Evolutionary conservation across 1,140 invertebrate species (phyloP), one percentile per base, ranked within the genome.

Genomic region (Eumaeus atala): DNA sequence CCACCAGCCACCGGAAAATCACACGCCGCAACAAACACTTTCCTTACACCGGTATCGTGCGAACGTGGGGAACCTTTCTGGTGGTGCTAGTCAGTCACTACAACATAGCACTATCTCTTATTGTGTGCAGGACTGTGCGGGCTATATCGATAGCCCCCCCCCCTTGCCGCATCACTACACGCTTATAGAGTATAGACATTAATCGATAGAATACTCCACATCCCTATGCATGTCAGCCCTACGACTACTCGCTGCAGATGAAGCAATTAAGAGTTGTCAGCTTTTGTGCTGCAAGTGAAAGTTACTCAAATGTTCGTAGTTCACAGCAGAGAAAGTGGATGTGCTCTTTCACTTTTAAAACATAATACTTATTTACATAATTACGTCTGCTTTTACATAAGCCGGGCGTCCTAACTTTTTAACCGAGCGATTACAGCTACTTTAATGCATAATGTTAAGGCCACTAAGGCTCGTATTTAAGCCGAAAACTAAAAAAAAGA

Each of bases 261-360:
- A 40, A 40, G 38, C 14, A 14, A 40, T 40, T 40, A 40, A 44
- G 14, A 17, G 17, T 17, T 16, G 40, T 44, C 12, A 37, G n/a
- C 11, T 10, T 9, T 44, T 44, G 40, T 44, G 8, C 16, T 16
- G 21, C 6, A 2, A 44, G 40, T 44, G 40, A 44, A 44, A 44
- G 40, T 16, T 17, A 16, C 17, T 44, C 17, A 44, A 44, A 44
- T 17, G 12, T 44, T 12, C 16, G 17, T 9, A 44, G 40, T 44
- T 44, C 40, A 9, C 40, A 18, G 16, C 40, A 9, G 40, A 44
- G 40, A 44, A 44, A 44, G 40, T 16, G 9, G 8, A 16, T 16
- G 4, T n/a, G 1, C 9, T 40, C 14, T 44, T 16, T 44, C 40
- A 44, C 40, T 44, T 44, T 44, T 44, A 44, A 40, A 44, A 16